phyloP scores from a whole-genome alignment of 2,888 invertebrate genomes.

The Hetaerina titia region DNA sequence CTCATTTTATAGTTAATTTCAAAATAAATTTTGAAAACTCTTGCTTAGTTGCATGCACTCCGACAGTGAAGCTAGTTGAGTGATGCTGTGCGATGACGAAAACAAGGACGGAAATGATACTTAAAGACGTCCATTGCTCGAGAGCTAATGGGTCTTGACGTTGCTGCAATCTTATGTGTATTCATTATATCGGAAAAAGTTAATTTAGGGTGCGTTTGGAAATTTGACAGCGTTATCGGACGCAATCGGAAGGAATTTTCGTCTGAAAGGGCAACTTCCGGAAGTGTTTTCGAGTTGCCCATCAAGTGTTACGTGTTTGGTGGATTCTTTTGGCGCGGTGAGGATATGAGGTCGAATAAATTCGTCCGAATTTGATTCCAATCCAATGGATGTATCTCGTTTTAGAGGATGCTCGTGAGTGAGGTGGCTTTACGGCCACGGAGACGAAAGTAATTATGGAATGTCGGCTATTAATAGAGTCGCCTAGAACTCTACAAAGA shows the following conservation, averaged over 20 bases:
- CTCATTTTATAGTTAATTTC: too few relatives aligned
- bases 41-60: too few relatives aligned
- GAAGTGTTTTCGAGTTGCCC: neutral
- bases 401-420: neutral
- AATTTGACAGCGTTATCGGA: neutral
- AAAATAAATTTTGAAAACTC: too few relatives aligned
- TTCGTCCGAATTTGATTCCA: constrained; percentile 5
- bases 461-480: constrained; percentile 32
- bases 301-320: neutral
- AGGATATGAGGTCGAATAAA: neutral
- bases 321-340: neutral
- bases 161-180: too few relatives aligned
- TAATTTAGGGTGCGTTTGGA: neutral
- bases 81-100: too few relatives aligned
- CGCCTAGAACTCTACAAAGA: neutral
- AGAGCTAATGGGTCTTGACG: too few relatives aligned
- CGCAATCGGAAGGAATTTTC: neutral
- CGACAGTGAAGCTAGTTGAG: too few relatives aligned
- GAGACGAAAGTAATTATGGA: constrained; percentile 42
- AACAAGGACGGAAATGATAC: too few relatives aligned
- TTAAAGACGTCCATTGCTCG: too few relatives aligned
- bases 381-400: neutral
- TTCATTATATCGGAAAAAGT: too few relatives aligned
- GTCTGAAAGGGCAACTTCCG: neutral
- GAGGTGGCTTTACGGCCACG: neutral